Conservation (phyloP, 2,888 invertebrate genomes). For the Platerodrilus igneus region DNA sequence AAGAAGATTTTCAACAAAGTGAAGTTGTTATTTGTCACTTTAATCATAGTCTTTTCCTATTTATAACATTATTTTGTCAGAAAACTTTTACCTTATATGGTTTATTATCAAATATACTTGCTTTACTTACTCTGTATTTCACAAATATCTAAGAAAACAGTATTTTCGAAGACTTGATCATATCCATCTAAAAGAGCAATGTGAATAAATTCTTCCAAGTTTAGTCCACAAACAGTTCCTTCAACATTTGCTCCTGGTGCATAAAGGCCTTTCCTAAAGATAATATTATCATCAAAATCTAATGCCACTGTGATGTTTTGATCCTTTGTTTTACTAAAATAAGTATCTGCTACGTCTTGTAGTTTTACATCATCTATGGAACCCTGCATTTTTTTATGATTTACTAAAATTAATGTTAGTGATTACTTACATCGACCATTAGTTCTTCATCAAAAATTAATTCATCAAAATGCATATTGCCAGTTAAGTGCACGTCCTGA, state of each 20-base stretch:
- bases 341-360: slow-evolving; percentile 47
- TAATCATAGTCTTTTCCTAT: too few relatives aligned
- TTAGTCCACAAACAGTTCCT: slow-evolving; percentile 40
- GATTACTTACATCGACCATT: slow-evolving; percentile 36
- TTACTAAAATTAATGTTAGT: slow-evolving; percentile 10
- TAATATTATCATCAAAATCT: slow-evolving; percentile 44
- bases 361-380: slow-evolving; percentile 49
- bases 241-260: slow-evolving; percentile 39
- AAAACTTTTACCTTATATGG: not conserved
- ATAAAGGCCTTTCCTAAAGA: slow-evolving; percentile 41
- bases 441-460: slow-evolving; percentile 38
- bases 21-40: too few relatives aligned
- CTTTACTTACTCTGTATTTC: slow-evolving; percentile 30
- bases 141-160: slow-evolving; percentile 34
- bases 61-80: too few relatives aligned
- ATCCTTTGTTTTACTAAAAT: slow-evolving; percentile 51
- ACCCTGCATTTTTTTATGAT: slow-evolving; percentile 43
- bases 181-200: slow-evolving; percentile 46
- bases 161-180: slow-evolving; percentile 46
- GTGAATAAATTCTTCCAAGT: slow-evolving; percentile 46
- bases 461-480: slow-evolving; percentile 37
- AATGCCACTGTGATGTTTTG: slow-evolving; percentile 49
- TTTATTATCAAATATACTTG: not conserved
- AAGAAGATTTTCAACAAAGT: too few relatives aligned
- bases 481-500: slow-evolving; percentile 36